Conservation (phyloP, 2,113 vertebrate species). For the Pygoscelis antarcticus region DNA sequence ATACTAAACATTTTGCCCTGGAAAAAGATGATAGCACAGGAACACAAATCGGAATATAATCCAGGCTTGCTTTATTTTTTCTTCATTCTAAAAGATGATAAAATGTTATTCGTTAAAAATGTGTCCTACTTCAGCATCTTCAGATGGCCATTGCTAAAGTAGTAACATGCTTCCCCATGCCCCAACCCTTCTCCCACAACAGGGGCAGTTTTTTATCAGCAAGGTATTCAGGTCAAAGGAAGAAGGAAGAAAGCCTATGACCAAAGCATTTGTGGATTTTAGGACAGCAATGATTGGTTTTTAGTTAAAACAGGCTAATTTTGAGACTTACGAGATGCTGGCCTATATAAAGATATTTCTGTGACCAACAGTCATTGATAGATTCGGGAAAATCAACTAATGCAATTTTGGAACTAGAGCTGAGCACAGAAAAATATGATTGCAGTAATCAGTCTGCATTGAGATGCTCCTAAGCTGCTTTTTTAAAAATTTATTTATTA, state of each 20-base stretch:
- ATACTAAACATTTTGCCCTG: neutral
- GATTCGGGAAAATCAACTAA: neutral
- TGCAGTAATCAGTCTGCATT: neutral
- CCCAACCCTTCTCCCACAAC: neutral
- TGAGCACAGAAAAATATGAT: neutral
- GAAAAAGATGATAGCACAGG: neutral
- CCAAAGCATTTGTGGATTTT: neutral
- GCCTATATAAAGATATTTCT: neutral
- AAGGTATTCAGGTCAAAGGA: neutral
- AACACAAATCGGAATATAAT: neutral
- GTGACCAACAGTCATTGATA: neutral
- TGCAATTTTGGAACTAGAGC: neutral
- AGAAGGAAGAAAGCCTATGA: neutral
- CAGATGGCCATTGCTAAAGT: neutral
- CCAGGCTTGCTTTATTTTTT: neutral
- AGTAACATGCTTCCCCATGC: neutral
- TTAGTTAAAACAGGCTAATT: neutral
- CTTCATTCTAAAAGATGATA: neutral
- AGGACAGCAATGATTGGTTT: neutral
- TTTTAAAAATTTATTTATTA: neutral
- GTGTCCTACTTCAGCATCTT: neutral
- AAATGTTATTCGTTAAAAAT: neutral
- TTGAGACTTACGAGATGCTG: neutral
- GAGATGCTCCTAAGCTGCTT: neutral
- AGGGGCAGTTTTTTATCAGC: neutral